phyloP scores from a whole-genome alignment of 2,797 vertebrate species.

The Sebastes ruberrimus region DNA sequence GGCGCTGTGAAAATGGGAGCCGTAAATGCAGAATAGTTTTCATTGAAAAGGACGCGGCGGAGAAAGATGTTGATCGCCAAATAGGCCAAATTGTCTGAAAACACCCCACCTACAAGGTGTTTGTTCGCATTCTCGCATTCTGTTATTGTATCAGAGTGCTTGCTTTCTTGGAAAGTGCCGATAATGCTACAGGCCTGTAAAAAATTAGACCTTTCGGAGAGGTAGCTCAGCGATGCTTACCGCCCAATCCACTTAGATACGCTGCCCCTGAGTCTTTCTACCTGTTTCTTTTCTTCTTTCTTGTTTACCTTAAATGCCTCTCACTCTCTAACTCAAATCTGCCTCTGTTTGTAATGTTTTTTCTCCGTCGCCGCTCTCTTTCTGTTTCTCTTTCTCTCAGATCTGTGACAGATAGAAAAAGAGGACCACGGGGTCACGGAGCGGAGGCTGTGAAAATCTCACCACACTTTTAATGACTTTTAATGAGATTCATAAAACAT shows the following conservation, averaged over 20 bases:
- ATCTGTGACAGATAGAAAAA: conserved; percentile 53
- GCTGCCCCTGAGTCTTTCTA: conserved; percentile 6
- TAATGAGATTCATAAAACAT: conserved; percentile 86
- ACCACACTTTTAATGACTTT: conserved; percentile 87
- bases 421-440: conserved; percentile 61
- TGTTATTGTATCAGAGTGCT: conserved; percentile 50
- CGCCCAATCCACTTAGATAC: conserved; percentile 41
- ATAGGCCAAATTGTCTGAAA: conserved; percentile 59
- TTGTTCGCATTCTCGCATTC: conserved; percentile 40
- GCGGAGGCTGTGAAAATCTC: conserved; percentile 80
- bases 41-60: conserved; percentile 46
- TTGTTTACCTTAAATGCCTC: conserved; percentile 52
- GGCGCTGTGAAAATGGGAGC: conserved; percentile 32
- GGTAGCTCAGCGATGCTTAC: conserved; percentile 23
- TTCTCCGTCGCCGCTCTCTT: neutral
- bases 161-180: conserved; percentile 40
- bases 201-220: conserved; percentile 43
- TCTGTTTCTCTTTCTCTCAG: conserved; percentile 32
- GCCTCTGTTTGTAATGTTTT: neutral
- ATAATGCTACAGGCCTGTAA: conserved; percentile 33
- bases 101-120: conserved; percentile 38
- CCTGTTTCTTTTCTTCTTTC: conserved; percentile 14
- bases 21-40: conserved; percentile 55
- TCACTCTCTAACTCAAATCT: conserved; percentile 28
- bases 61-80: conserved; percentile 45